Base-by-base conservation (phyloP, 1,140 invertebrate genomes). In the Alviniconcha marisindica region DNA sequence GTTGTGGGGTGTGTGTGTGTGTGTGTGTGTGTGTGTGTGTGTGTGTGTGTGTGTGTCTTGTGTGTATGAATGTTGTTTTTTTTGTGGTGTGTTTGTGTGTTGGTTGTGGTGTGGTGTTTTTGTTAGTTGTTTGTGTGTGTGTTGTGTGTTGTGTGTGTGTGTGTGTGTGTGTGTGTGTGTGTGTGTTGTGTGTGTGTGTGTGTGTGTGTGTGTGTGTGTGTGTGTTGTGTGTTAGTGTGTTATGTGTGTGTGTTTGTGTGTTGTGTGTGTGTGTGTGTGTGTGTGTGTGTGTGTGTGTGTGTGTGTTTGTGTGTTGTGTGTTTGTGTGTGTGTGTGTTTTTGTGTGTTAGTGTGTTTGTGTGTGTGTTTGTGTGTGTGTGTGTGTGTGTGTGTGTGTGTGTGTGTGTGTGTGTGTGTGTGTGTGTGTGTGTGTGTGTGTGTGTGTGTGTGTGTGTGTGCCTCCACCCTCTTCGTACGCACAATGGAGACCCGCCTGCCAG, bases 361-460 rank as follows among this genome's bases (percentile, higher is more conserved):
- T 48, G 7, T 10, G 7, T 18, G 18, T 48, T 48, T 48, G 44
- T 48, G 44, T 48, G 18, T 28, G 12, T 14, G 36, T 38, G 2
- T 28, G 28, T 36, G 36, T 28, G 66, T 24, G 24, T 69, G 5
- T 10, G 24, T 69, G n/a, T 31, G 28, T 28, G 28, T 28, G 21
- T 28, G 28, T 38, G 42, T 44, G 77, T 79, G 77, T 79, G 77
- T 79, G 77, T 79, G 77, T 56, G 77, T 54, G 77, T 54, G 77
- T 79, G 77, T 54, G 77, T 79, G 77, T 54, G 77, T 79, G 77
- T 54, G 42, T 79, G 77, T 79, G 77, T 79, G 77, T 54, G 77
- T 79, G 77, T 79, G 77, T 79, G 77, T 79, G 77, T 56, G 77
- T 79, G 77, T 79, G 77, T 56, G 77, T 79, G 51, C 51, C 18